Evolutionary conservation across 2,113 vertebrate genomes (phyloP), one percentile per base, ranked within the genome.

Genomic region (Bujurquina vittata): DNA sequence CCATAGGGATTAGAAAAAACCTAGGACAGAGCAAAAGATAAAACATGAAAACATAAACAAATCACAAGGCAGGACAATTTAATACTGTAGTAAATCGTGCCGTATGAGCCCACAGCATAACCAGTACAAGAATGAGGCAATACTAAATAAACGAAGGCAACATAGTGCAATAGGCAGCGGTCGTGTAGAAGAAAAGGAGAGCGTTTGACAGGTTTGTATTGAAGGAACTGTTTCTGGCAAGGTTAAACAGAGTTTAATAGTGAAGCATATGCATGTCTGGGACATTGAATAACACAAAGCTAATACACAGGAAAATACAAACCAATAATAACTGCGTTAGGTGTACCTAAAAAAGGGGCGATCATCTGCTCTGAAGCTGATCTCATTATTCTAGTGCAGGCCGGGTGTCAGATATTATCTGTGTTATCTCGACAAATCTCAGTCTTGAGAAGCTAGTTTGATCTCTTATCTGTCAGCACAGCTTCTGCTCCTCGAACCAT

Each of bases 41-140:
- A 58, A 61, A 37, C 73, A 58, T 77, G 43, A 84, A 85, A 79
- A 56, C 33, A 54, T n/a, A 12, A 60, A 65, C 81, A 72, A 54
- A 77, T 12, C 43, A 55, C 58, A 58, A 60, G 74, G 29, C 60
- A 7, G 60, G 18, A 4, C 17, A 2, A 31, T 49, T 76, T 55
- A 46, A 49, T 56, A 59, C 7, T 55, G 31, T 40, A 40, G 2
- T 40, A 40, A 40, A 40, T 40, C 10, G 37, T 40, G 10, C 20
- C 22, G 3, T 37, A 3, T 78, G 15, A 4, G 26, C 55, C 56
- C 20, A 52, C 26, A 62, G 61, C 49, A 22, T 60, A 59, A 0
- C 43, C 43, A 75, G 55, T 40, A 22, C 75, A 37, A 80, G 23
- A 74, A 65, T 29, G 75, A 82, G 69, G 69, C 29, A 29, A 69